Conservation (phyloP, 2,888 invertebrate genomes). For the Acronicta alni region DNA sequence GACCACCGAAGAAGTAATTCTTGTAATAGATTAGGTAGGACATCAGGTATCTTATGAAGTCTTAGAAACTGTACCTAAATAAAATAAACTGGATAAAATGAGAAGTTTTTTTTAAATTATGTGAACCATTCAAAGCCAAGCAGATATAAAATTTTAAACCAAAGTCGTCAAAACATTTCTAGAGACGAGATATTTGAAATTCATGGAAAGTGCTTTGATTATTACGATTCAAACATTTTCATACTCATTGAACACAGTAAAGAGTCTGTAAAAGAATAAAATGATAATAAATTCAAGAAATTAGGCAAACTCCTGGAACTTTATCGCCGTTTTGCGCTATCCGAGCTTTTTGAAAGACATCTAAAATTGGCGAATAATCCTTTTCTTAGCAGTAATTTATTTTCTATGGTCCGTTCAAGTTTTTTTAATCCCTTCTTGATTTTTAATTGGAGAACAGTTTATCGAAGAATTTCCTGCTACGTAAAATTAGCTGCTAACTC, state of each 20-base stretch:
- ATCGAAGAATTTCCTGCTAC: conserved; percentile 23
- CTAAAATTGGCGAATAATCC: conserved; percentile 70
- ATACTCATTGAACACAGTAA: conserved; percentile 57
- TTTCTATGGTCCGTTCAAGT: conserved; percentile 61
- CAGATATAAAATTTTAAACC: conserved; percentile 1
- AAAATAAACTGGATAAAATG: background rate
- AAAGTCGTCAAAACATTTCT: conserved; percentile 30
- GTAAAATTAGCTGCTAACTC: conserved; percentile 25
- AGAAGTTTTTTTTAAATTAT: background rate
- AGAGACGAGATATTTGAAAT: conserved; percentile 29
- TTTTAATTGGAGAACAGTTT: conserved; percentile 61
- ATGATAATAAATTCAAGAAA: conserved; percentile 66
- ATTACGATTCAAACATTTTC: conserved; percentile 55
- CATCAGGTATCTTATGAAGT: no score
- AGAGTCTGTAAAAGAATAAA: conserved; percentile 55
- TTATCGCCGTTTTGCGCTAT: conserved; percentile 66
- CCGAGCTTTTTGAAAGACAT: conserved; percentile 67
- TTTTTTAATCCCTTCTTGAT: conserved; percentile 56
- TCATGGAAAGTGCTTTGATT: conserved; percentile 41
- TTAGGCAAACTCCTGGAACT: conserved; percentile 67
- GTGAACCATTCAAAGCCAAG: conserved; percentile 3
- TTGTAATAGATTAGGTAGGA: no score
- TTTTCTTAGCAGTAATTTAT: conserved; percentile 69
- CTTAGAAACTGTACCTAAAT: no score
- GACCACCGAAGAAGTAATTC: no score